Conservation (phyloP, 2,113 vertebrate species). For the Platanista minor region DNA sequence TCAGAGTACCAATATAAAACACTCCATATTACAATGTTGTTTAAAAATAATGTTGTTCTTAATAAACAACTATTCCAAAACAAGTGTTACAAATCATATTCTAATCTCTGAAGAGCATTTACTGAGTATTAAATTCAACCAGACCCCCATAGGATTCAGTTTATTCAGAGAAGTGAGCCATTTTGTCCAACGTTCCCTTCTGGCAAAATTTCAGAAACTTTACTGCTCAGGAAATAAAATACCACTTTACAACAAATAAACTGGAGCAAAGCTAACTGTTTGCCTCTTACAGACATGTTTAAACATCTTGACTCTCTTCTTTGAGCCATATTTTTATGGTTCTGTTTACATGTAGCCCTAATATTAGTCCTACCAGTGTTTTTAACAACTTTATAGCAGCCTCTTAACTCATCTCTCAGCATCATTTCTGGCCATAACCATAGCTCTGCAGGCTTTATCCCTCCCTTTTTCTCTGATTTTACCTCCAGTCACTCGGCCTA, state of each 20-base stretch:
- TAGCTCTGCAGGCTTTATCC: background rate
- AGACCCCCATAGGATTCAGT: background rate
- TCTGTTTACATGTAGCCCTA: background rate
- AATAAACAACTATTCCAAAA: background rate
- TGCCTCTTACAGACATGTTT: background rate
- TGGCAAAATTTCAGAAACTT: background rate
- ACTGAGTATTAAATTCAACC: background rate
- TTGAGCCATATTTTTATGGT: background rate
- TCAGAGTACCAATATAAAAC: background rate
- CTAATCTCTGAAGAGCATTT: background rate
- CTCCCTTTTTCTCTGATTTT: background rate
- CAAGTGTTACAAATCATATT: background rate
- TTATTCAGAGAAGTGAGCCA: background rate
- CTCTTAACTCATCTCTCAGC: background rate
- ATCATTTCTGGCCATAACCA: background rate
- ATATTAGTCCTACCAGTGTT: background rate
- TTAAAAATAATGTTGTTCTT: background rate
- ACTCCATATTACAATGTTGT: background rate
- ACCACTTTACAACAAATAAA: background rate
- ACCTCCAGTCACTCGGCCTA: background rate
- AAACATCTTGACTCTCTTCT: background rate
- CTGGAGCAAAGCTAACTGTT: background rate
- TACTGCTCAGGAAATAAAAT: background rate
- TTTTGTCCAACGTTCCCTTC: background rate
- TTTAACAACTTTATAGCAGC: background rate